These are phyloP conservation scores for Archocentrus centrarchus DNA, from an alignment of 2,113 vertebrate genomes.

Conservation along the genomic window DNA sequence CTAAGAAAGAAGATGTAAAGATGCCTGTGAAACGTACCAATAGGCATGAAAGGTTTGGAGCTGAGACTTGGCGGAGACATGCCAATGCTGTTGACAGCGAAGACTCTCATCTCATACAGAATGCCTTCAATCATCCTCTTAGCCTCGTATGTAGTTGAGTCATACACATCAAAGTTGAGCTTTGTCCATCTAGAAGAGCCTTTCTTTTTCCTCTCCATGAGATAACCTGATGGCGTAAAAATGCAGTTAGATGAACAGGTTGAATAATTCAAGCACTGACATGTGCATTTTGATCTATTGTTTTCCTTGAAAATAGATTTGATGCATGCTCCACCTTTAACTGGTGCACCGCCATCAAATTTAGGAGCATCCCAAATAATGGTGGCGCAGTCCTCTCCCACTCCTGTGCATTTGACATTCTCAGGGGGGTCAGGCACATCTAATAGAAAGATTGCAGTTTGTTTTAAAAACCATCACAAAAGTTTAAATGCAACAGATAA, in stretches of 20 bases:
- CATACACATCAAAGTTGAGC: conserved; percentile 89
- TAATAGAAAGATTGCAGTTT: conserved; percentile 50
- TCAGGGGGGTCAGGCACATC: conserved; percentile 91
- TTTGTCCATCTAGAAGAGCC: conserved; percentile 92
- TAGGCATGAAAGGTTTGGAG: conserved; percentile 86
- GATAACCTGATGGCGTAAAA: conserved; percentile 82
- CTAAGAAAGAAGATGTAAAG: not conserved
- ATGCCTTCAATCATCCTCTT: conserved; percentile 94
- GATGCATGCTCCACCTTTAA: conserved; percentile 79
- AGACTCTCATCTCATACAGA: conserved; percentile 92
- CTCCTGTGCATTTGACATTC: conserved; percentile 81
- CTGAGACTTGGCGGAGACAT: conserved; percentile 85
- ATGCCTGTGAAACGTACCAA: conserved; percentile 64
- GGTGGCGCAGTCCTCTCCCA: conserved; percentile 88
- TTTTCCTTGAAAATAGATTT: not conserved
- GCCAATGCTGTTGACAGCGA: conserved; percentile 88
- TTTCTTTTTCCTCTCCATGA: conserved; percentile 94
- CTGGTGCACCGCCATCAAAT: conserved; percentile 86
- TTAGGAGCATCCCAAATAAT: conserved; percentile 86
- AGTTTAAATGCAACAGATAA: not conserved
- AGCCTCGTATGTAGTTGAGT: conserved; percentile 83
- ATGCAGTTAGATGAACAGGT: not conserved
- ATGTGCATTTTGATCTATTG: not conserved
- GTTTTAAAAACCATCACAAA: not conserved
- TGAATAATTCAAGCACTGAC: not conserved